phyloP scores from a whole-genome alignment of 2,888 invertebrate species.

The Pyrocoelia pectoralis region DNA sequence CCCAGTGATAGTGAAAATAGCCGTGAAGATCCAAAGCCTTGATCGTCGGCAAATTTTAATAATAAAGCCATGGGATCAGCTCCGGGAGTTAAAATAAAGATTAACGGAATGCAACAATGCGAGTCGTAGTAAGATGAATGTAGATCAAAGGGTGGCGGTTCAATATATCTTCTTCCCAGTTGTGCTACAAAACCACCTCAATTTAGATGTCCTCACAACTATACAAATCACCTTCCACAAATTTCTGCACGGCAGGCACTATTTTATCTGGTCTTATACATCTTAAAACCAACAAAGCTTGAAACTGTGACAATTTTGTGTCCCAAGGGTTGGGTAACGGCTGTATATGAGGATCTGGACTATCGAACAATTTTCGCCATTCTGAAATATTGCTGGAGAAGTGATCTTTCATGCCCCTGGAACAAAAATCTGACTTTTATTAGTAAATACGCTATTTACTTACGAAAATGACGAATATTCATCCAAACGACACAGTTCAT shows the following conservation, averaged over 20 bases:
- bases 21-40: slow-evolving; percentile 80
- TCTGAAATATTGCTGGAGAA: slow-evolving; percentile 63
- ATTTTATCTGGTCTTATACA: slow-evolving; percentile 90
- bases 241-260: slow-evolving; percentile 77
- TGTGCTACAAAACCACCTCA: slow-evolving; percentile 61
- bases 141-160: slow-evolving; percentile 91
- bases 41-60: slow-evolving; percentile 92
- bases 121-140: slow-evolving; percentile 85
- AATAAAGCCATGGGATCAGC: slow-evolving; percentile 92
- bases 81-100: slow-evolving; percentile 92
- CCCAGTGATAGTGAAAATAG: slow-evolving; percentile 86
- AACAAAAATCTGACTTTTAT: too few relatives aligned
- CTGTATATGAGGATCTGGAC: slow-evolving; percentile 74
- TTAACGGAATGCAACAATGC: slow-evolving; percentile 84
- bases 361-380: slow-evolving; percentile 83
- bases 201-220: too few relatives aligned
- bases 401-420: slow-evolving; percentile 71
- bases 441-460: too few relatives aligned
- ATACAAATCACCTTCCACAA: slow-evolving; percentile 69
- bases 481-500: slow-evolving; percentile 75
- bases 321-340: slow-evolving; percentile 77
- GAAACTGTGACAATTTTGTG: slow-evolving; percentile 68
- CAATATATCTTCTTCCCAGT: slow-evolving; percentile 81
- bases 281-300: slow-evolving; percentile 80
- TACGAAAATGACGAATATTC: slow-evolving; percentile 62